Evolutionary conservation across 2,797 vertebrate species (phyloP), one percentile per base, ranked within the genome.

Genomic region (Esox masquinongy): DNA sequence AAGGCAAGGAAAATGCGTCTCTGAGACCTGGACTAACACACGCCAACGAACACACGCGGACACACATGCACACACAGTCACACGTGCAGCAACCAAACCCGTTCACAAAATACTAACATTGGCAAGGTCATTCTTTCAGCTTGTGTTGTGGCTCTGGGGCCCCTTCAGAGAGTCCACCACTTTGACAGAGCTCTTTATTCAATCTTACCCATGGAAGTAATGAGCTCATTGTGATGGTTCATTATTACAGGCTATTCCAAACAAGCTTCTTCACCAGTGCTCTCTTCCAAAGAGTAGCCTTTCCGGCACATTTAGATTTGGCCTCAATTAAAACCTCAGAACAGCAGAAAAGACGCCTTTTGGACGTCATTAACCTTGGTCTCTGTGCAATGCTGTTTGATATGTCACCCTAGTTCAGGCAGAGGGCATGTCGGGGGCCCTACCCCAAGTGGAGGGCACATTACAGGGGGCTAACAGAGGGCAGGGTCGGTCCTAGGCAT

Each of bases 301-400:
- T 47, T 70, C 80, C 64, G 79, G 75, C 77, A 22, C 8, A 7
- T n/a, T n/a, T 56, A 79, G 68, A 17, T 73, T 84, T 72, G 74
- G 80, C 73, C 8, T 76, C 84, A 75, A 84, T 88, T 80, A 82
- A 88, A 86, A 74, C 26, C 74, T 56, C 26, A 83, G 88, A 86
- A 76, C 64, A 77, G 14, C 72, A 74, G 71, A 84, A 73, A 72
- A 53, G 50, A 77, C 26, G 73, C 64, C 69, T 76, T 74, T 81
- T 49, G 74, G 53, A 68, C 79, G 70, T 59, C 36, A 76, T 82
- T 83, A 78, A 36, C 64, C 36, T 76, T 72, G 24, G 79, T 67
- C 39, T 79, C 73, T 73, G 77, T 76, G 63, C 56, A 75, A 77
- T 77, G 22, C 56, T 24, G n/a, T 26, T 24, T 61, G 22, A 26